phyloP scores from a whole-genome alignment of 1,140 invertebrate genomes.

The Brachionus angularis region DNA sequence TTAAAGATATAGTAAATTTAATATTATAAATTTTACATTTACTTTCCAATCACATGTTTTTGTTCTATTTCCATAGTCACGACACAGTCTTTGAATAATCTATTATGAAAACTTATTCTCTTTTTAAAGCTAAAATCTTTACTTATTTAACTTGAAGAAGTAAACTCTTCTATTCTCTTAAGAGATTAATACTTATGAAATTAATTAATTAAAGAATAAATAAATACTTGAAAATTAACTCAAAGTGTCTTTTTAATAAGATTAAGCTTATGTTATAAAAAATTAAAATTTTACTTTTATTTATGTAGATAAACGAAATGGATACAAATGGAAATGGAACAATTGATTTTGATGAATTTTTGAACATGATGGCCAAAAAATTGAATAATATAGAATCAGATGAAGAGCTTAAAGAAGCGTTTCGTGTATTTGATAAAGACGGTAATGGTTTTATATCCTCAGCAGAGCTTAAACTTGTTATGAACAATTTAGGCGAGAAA shows the following conservation, averaged over 20 bases:
- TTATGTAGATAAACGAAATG: neutral
- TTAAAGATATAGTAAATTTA: neutral
- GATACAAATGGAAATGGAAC: constrained; percentile 7
- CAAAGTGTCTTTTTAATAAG: no score
- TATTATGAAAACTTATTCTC: no score
- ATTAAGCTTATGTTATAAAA: no score
- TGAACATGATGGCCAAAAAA: neutral
- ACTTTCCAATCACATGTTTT: neutral
- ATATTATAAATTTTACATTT: neutral
- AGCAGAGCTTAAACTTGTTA: constrained; percentile 23
- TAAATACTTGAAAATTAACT: no score
- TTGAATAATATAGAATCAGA: neutral
- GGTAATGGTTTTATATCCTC: constrained; percentile 21
- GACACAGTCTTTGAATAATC: no score
- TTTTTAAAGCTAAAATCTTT: no score
- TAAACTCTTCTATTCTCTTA: no score
- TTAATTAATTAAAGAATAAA: no score
- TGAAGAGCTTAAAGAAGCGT: constrained; percentile 2
- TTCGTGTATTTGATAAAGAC: constrained; percentile 22
- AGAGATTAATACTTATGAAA: no score
- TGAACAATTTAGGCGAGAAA: constrained; percentile 15
- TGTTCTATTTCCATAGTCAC: no score
- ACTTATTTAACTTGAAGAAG: no score
- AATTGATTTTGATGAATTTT: constrained; percentile 20
- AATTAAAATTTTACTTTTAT: neutral